Conservation (phyloP, 2,888 invertebrate species). For the Papilio gigon region DNA sequence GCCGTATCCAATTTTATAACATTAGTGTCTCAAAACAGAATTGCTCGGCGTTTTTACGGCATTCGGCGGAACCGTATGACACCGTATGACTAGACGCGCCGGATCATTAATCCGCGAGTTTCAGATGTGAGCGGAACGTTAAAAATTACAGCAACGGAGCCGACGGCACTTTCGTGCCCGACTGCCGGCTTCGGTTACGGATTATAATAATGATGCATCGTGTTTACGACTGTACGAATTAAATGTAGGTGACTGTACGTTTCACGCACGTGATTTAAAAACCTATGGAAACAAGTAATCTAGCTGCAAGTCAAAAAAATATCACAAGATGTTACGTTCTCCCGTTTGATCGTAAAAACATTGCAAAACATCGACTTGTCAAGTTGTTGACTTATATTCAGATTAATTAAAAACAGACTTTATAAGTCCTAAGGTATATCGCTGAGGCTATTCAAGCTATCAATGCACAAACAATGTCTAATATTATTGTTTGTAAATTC, state of each 20-base stretch:
- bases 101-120: slow-evolving; percentile 79
- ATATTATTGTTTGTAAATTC: not conserved
- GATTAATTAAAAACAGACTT: no score
- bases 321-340: no score
- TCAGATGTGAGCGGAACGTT: slow-evolving; percentile 75
- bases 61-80: slow-evolving; percentile 80
- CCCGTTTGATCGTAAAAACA: no score
- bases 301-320: no score
- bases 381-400: no score
- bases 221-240: slow-evolving; percentile 4
- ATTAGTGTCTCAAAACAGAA: slow-evolving; percentile 63
- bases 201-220: slow-evolving; percentile 38
- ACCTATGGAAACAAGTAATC: no score
- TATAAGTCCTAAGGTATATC: no score
- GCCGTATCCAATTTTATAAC: slow-evolving; percentile 50
- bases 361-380: no score
- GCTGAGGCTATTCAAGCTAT: not conserved
- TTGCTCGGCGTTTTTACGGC: slow-evolving; percentile 81
- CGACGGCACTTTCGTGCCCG: slow-evolving; percentile 49
- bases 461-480: not conserved
- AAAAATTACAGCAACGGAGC: slow-evolving; percentile 71
- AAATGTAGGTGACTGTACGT: slow-evolving; percentile 4
- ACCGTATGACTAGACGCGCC: slow-evolving; percentile 81
- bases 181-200: slow-evolving; percentile 33
- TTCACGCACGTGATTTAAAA: not conserved